A percentile compares a stretch with the other conserved stretches of the same genome.
Conservation (phyloP, 2,888 invertebrate genomes). For the Erebia aethiops region DNA sequence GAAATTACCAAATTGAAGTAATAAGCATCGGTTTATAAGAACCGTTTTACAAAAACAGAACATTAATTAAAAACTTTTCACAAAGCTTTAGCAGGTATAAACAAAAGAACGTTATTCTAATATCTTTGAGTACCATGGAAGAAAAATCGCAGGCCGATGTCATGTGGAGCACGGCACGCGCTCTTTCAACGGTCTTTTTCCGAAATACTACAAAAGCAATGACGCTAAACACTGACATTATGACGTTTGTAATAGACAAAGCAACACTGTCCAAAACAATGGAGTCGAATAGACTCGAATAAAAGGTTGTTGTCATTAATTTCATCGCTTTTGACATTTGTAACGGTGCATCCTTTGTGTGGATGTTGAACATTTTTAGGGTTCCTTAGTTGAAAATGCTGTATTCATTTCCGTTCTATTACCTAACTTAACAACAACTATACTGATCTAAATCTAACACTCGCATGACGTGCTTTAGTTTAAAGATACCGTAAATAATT, state of each 20-base stretch:
- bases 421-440: not conserved
- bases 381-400: not conserved
- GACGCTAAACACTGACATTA: slow-evolving; percentile 81
- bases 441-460: no score
- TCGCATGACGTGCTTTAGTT: no score
- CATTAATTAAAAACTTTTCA: not conserved
- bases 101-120: slow-evolving; percentile 43
- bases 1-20: no score
- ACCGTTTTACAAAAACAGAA: not conserved
- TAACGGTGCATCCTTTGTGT: slow-evolving; percentile 71
- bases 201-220: slow-evolving; percentile 70
- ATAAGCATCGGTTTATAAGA: no score
- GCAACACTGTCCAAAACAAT: slow-evolving; percentile 75
- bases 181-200: slow-evolving; percentile 71
- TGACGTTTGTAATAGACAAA: slow-evolving; percentile 77
- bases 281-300: slow-evolving; percentile 65
- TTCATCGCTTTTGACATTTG: slow-evolving; percentile 74
- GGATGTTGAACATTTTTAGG: slow-evolving; percentile 52
- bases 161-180: slow-evolving; percentile 73
- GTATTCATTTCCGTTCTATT: not conserved
- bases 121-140: slow-evolving; percentile 65
- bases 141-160: slow-evolving; percentile 65
- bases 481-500: no score
- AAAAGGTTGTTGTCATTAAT: slow-evolving; percentile 80
- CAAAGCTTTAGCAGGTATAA: not conserved